Evolutionary conservation across 2,113 vertebrate genomes (phyloP).

Genomic region (Panurus biarmicus): DNA sequence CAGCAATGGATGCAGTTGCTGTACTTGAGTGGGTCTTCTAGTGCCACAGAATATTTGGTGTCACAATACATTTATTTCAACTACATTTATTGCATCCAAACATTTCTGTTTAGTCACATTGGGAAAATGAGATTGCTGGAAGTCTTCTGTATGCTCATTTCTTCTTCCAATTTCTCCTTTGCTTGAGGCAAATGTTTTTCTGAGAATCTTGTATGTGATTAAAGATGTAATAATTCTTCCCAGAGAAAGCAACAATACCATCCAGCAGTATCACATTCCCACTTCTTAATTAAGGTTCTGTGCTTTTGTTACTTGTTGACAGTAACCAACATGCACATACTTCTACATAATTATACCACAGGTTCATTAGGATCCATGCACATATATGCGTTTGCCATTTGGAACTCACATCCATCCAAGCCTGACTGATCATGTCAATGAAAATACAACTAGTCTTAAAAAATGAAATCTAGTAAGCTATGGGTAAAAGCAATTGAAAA

Average conservation of each 20-base stretch:
- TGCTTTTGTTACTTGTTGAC: not conserved
- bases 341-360: not conserved
- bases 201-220: not conserved
- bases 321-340: not conserved
- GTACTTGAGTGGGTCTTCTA: not conserved
- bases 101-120: not conserved
- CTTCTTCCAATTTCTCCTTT: not conserved
- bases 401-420: not conserved
- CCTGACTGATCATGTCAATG: not conserved
- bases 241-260: not conserved
- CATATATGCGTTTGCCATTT: not conserved
- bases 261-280: constrained; percentile 17
- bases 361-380: not conserved
- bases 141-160: not conserved
- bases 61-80: not conserved
- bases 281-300: not conserved
- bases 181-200: constrained; percentile 23
- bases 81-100: not conserved
- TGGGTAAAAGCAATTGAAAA: not conserved
- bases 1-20: not conserved
- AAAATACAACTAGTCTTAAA: not conserved
- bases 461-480: not conserved
- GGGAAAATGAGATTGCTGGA: constrained; percentile 16
- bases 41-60: not conserved
- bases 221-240: constrained; percentile 33